A percentile compares a stretch with the other conserved stretches of the same genome.
phyloP scores from a whole-genome alignment of 2,888 invertebrate genomes.

The Drosophila incognita region DNA sequence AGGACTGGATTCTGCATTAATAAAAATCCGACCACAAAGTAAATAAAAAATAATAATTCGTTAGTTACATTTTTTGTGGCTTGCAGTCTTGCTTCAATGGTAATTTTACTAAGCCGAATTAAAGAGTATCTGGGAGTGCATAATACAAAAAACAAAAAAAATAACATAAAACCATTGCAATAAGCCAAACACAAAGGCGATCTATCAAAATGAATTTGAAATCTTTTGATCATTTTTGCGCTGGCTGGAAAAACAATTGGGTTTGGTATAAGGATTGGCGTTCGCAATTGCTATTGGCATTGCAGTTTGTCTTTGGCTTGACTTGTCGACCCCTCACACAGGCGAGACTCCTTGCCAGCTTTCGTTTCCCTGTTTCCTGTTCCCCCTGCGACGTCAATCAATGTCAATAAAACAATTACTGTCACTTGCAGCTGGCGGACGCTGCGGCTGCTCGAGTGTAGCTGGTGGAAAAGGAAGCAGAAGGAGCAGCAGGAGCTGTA shows the following conservation, averaged over 20 bases:
- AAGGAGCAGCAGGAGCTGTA: not conserved
- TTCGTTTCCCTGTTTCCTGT: constrained; percentile 10
- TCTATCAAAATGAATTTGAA: constrained; percentile 82
- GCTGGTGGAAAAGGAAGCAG: not conserved
- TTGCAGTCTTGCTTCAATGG: not conserved
- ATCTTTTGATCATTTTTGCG: constrained; percentile 81
- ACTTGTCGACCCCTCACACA: constrained; percentile 52
- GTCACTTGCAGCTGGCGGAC: constrained; percentile 77
- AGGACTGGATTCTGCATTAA: too few relatives aligned
- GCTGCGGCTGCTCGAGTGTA: constrained; percentile 23
- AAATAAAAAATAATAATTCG: not conserved
- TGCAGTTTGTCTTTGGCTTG: constrained; percentile 79
- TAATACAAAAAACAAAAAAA: not conserved
- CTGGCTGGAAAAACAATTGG: constrained; percentile 40
- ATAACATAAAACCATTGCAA: not conserved
- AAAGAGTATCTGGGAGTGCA: constrained; percentile 32
- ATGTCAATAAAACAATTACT: constrained; percentile 84
- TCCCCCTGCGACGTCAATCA: constrained; percentile 76
- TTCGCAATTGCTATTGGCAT: constrained; percentile 56
- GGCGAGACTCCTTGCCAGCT: constrained; percentile 14
- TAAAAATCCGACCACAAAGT: not conserved
- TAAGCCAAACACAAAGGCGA: constrained; percentile 56
- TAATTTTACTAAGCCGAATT: not conserved
- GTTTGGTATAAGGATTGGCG: constrained; percentile 42
- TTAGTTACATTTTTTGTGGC: not conserved